Percentiles rank a stretch among this genome's conserved stretches.
phyloP scores from a whole-genome alignment of 2,797 vertebrate species.

The Acestrorhynchus altus region DNA sequence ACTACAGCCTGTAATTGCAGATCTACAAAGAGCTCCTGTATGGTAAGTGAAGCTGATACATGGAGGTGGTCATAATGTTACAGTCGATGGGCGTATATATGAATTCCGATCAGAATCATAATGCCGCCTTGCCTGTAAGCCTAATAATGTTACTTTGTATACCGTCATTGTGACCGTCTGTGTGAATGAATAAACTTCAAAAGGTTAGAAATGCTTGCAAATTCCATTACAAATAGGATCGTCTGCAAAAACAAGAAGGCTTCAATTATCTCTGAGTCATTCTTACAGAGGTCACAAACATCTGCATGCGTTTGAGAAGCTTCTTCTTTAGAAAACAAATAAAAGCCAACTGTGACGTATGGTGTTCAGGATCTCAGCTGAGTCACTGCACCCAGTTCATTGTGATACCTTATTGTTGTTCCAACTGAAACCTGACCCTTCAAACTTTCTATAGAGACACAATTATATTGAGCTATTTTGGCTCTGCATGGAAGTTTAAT shows the following conservation, averaged over 20 bases:
- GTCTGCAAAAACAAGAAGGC: background rate
- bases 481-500: background rate
- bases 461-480: background rate
- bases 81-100: too few species aligned
- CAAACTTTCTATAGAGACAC: background rate
- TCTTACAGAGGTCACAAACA: background rate
- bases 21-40: too few species aligned
- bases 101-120: background rate
- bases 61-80: too few species aligned
- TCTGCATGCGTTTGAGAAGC: background rate
- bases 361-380: background rate
- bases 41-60: too few species aligned
- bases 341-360: slow-evolving; percentile 12
- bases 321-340: background rate
- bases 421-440: background rate
- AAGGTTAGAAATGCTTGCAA: background rate
- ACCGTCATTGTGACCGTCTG: background rate
- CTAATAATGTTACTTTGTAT: background rate
- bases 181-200: background rate
- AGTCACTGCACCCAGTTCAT: background rate
- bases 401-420: background rate
- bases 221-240: background rate
- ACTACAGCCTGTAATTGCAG: too few species aligned
- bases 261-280: background rate
- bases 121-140: background rate